Base-by-base conservation (phyloP, 2,113 vertebrate genomes). In the Notechis scutatus region DNA sequence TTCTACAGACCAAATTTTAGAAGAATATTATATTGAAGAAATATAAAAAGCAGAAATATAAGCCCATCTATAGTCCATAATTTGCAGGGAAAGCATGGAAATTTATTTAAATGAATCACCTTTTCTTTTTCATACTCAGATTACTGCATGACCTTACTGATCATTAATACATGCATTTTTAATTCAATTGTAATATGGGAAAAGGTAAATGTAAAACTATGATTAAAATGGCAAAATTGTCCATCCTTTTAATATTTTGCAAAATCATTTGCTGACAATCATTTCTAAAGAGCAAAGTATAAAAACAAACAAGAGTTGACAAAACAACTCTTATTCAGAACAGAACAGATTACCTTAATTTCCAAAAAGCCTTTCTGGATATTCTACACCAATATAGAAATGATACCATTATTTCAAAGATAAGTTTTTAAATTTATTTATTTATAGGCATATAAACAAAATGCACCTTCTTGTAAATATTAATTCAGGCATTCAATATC, bases 401-500 rank as follows among this genome's bases (percentile, higher is more conserved):
- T 89, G 55, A 89, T 39, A 59, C n/a, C 45, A 92, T 85, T 26
- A 45, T 81, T 93, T 0, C 55, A 90, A 92, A 29, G 42, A 88
- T 87, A 26, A 55, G 1, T 23, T 39, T 88, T 88, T 12, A 56
- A 88, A 89, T 61, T 61, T 26, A 26, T 59, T 9, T n/a, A 91
- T 86, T 4, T 90, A 89, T 74, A 64, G 91, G 42, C 50, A 87
- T 14, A 85, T 2, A 74, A n/a, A 91, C 2, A 88, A 61, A 45
- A 81, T 2, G 6, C 52, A 95, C 47, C 88, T 94, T 93, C 91
- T 93, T 92, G 95, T 97, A 97, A 94, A 88, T 85, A 94, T 93
- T 85, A 87, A 59, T 92, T 95, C 87, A 97, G 94, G 94, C 94
- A 90, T 94, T 94, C 95, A 95, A 95, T 92, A 95, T 94, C 90